These are phyloP conservation scores for Megalops cyprinoides DNA, from an alignment of 2,797 vertebrate genomes.

Conservation along the genomic window DNA sequence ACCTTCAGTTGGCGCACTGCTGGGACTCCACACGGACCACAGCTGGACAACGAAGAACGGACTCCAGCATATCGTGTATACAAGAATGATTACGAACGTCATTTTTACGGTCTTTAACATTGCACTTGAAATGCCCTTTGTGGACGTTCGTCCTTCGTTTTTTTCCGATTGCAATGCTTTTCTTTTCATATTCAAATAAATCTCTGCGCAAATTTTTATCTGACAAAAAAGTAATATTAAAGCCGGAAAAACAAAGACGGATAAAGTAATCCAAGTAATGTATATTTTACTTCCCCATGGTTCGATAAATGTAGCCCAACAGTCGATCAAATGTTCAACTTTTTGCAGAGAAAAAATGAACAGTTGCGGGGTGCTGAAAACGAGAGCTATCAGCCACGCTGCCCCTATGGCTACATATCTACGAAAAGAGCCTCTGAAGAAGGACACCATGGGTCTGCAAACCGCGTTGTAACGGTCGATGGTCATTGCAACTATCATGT, in stretches of 20 bases:
- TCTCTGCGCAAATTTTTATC: slow-evolving; percentile 81
- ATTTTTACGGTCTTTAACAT: slow-evolving; percentile 88
- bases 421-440: slow-evolving; percentile 75
- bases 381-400: slow-evolving; percentile 78
- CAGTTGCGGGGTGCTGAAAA: slow-evolving; percentile 83
- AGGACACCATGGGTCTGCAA: slow-evolving; percentile 81
- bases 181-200: slow-evolving; percentile 83
- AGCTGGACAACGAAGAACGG: slow-evolving; percentile 88
- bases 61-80: slow-evolving; percentile 82
- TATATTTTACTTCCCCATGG: slow-evolving; percentile 81
- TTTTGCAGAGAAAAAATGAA: slow-evolving; percentile 87
- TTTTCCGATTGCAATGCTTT: slow-evolving; percentile 56
- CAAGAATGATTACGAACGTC: slow-evolving; percentile 86
- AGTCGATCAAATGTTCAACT: slow-evolving; percentile 79
- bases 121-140: slow-evolving; percentile 77
- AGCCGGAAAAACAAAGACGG: slow-evolving; percentile 80
- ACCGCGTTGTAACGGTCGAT: slow-evolving; percentile 85
- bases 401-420: slow-evolving; percentile 74
- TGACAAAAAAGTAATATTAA: slow-evolving; percentile 77
- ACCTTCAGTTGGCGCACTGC: slow-evolving; percentile 77
- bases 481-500: slow-evolving; percentile 85
- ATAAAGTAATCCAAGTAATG: slow-evolving; percentile 83
- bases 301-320: slow-evolving; percentile 84
- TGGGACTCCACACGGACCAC: slow-evolving; percentile 86
- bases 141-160: slow-evolving; percentile 67